Conservation (phyloP, 2,797 vertebrate genomes). For the Tokudaia muenninki region DNA sequence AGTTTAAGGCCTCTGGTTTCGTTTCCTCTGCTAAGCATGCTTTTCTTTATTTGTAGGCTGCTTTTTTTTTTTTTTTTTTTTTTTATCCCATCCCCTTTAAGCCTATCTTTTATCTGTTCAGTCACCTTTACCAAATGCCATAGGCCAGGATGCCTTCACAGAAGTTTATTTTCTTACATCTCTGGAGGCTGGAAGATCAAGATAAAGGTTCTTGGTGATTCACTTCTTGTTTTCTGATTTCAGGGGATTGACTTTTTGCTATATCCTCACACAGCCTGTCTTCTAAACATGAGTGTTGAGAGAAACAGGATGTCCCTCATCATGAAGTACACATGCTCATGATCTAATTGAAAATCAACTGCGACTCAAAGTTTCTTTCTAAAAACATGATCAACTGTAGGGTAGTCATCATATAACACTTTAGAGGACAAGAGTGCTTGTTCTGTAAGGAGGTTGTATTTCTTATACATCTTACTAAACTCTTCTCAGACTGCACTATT, state of each 20-base stretch:
- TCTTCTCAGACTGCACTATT: background rate
- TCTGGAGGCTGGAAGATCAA: background rate
- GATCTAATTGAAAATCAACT: background rate
- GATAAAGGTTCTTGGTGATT: background rate
- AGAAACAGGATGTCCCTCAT: background rate
- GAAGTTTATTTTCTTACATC: background rate
- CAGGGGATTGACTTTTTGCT: background rate
- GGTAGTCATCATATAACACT: background rate
- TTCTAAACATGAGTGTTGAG: background rate
- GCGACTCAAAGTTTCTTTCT: background rate
- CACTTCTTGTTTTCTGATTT: background rate
- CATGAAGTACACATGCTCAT: background rate
- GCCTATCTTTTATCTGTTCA: background rate
- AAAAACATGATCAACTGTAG: background rate
- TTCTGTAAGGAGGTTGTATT: background rate
- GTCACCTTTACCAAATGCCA: background rate
- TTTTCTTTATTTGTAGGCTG: background rate
- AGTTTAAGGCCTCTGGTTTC: background rate
- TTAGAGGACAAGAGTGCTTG: background rate
- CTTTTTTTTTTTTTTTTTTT: background rate
- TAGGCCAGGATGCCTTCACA: background rate
- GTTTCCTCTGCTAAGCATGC: background rate
- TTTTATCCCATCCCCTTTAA: background rate
- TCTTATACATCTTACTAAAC: background rate
- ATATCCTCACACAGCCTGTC: background rate